Evolutionary conservation across 2,888 invertebrate species (phyloP).

Genomic region (Parascotia fuliginaria): DNA sequence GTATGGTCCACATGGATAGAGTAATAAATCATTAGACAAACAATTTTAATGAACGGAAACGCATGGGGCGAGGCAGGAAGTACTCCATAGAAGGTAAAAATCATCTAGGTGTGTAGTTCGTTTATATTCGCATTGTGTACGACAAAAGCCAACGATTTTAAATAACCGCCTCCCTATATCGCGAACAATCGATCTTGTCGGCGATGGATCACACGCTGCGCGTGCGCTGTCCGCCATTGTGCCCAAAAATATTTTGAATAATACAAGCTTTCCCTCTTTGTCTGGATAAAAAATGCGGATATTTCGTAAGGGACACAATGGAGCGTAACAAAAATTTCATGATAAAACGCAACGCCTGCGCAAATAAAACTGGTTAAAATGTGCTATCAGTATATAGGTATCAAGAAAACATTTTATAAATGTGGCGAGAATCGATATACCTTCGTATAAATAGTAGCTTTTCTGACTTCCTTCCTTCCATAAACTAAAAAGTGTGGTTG

Average conservation of each 20-base stretch:
- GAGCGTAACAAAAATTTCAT: constrained; percentile 60
- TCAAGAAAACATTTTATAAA: constrained; percentile 6
- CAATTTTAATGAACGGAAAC: constrained; percentile 58
- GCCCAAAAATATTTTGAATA: constrained; percentile 74
- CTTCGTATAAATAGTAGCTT: too few species aligned
- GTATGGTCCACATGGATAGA: constrained; percentile 15
- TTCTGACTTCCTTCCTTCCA: constrained; percentile 73
- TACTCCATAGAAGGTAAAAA: constrained; percentile 69
- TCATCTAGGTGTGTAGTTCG: constrained; percentile 69
- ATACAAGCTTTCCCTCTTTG: constrained; percentile 77
- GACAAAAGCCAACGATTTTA: constrained; percentile 74
- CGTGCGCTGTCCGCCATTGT: constrained; percentile 77
- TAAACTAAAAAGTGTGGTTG: constrained; percentile 66
- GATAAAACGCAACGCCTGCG: constrained; percentile 19
- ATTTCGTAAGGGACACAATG: constrained; percentile 75
- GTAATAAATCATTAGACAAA: constrained; percentile 50
- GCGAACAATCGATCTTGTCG: constrained; percentile 75
- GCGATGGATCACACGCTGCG: constrained; percentile 79
- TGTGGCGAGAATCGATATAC: constrained; percentile 43
- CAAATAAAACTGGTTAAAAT: constrained; percentile 32
- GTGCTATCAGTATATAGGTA: constrained; percentile 12
- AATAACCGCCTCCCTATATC: constrained; percentile 72
- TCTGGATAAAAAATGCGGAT: constrained; percentile 74
- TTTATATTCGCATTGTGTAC: constrained; percentile 68
- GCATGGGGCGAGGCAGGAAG: constrained; percentile 68